These are phyloP conservation scores for Pachycephala philippinensis DNA, from an alignment of 2,113 vertebrate species.

Conservation along the genomic window DNA sequence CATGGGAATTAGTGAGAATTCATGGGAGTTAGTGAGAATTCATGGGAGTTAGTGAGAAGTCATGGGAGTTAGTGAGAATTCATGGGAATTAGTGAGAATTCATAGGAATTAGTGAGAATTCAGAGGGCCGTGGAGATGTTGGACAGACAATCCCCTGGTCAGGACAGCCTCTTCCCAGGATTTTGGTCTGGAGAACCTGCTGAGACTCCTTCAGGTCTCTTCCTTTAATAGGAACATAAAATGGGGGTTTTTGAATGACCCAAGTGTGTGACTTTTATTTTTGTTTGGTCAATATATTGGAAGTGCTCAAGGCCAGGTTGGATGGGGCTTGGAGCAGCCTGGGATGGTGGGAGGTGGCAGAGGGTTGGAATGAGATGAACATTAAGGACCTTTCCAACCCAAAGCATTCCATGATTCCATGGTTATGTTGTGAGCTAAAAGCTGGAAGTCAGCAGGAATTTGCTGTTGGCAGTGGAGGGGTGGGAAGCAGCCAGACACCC, in stretches of 20 bases:
- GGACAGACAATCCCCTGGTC: neutral
- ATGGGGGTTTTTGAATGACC: neutral
- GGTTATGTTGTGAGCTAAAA: neutral
- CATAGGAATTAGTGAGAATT: neutral
- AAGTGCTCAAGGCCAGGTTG: neutral
- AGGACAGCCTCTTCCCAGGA: neutral
- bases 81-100: neutral
- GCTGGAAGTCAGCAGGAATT: neutral
- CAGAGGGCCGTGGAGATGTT: fast-evolving
- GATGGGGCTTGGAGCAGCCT: neutral
- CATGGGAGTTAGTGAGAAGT: neutral
- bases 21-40: neutral
- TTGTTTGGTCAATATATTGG: neutral
- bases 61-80: neutral
- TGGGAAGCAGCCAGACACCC: neutral
- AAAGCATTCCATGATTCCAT: neutral
- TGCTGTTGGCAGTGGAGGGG: neutral
- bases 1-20: neutral
- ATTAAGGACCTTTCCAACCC: neutral
- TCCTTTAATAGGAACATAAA: neutral
- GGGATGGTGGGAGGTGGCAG: neutral
- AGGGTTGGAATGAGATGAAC: neutral
- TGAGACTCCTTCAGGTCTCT: neutral
- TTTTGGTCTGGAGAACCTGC: neutral
- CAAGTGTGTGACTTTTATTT: neutral